Conservation (phyloP, 2,797 vertebrate species). For the Adrianichthys oophorus region DNA sequence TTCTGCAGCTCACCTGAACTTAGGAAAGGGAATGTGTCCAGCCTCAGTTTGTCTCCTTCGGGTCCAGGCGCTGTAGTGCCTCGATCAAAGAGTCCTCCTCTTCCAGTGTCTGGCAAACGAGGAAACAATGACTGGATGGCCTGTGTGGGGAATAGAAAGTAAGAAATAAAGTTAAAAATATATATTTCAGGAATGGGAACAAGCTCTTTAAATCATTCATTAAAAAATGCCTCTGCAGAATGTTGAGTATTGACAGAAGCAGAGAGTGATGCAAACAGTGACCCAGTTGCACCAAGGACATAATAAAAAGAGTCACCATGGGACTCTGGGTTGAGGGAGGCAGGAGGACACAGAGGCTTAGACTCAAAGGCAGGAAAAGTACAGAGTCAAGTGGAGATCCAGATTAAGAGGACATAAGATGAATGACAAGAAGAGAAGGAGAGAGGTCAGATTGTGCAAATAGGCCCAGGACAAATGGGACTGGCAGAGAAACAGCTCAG, state of each 20-base stretch:
- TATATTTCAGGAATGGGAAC: not conserved
- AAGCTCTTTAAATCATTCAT: slow-evolving; percentile 10
- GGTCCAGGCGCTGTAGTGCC: slow-evolving; percentile 70
- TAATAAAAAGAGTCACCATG: slow-evolving; percentile 63
- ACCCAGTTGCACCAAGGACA: slow-evolving; percentile 70
- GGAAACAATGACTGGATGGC: slow-evolving; percentile 90
- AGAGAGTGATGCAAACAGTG: slow-evolving; percentile 63
- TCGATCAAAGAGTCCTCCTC: slow-evolving; percentile 81
- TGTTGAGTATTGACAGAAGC: slow-evolving; percentile 29
- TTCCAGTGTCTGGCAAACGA: slow-evolving; percentile 83
- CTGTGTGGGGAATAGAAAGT: slow-evolving; percentile 59
- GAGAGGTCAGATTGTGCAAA: slow-evolving; percentile 39
- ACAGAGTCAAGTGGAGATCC: slow-evolving; percentile 71
- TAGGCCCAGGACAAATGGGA: slow-evolving; percentile 34
- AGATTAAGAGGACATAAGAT: slow-evolving; percentile 62
- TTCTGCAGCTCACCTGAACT: slow-evolving; percentile 79
- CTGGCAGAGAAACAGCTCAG: slow-evolving; percentile 44
- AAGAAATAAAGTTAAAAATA: slow-evolving; percentile 11
- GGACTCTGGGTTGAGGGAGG: slow-evolving; percentile 43
- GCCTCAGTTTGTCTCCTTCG: slow-evolving; percentile 86
- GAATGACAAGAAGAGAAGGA: slow-evolving; percentile 47
- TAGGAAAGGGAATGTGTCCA: slow-evolving; percentile 89
- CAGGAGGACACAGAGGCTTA: slow-evolving; percentile 58
- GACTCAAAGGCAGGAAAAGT: slow-evolving; percentile 65
- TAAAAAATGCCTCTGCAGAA: slow-evolving; percentile 10